These are phyloP conservation scores for Limosa lapponica DNA, from an alignment of 2,797 vertebrate species.

Conservation along the genomic window DNA sequence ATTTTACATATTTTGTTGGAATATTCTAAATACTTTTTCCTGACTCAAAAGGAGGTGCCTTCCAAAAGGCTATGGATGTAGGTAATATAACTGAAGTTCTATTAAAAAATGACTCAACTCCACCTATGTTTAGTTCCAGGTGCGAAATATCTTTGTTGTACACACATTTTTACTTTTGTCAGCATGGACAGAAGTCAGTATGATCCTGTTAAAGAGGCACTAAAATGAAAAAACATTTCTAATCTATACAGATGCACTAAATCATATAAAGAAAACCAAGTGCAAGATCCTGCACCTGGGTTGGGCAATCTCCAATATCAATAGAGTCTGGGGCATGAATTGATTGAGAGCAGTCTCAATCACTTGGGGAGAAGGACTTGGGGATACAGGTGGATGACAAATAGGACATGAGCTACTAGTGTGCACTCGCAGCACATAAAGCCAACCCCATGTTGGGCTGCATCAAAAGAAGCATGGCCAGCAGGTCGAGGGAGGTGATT, in stretches of 20 bases:
- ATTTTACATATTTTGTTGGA: not conserved
- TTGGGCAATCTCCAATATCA: not conserved
- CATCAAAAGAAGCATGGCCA: not conserved
- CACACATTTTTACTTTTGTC: not conserved
- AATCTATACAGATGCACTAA: not conserved
- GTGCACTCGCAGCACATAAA: not conserved
- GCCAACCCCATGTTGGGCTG: not conserved
- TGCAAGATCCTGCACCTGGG: not conserved
- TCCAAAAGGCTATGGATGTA: not conserved
- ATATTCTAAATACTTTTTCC: not conserved
- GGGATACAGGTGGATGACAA: not conserved
- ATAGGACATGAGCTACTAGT: not conserved
- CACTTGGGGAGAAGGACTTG: not conserved
- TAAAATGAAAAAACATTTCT: not conserved
- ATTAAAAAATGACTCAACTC: fast-evolving
- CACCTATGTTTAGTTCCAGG: not conserved
- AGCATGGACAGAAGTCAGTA: not conserved
- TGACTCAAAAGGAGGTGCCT: not conserved
- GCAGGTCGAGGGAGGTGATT: not conserved
- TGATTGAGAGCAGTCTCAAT: not conserved
- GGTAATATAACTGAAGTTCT: not conserved
- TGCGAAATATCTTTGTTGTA: not conserved
- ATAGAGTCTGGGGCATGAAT: not conserved
- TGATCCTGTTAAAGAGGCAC: not conserved
- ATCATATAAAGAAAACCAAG: not conserved